phyloP scores from a whole-genome alignment of 2,113 vertebrate genomes.

The Mirza zaza region DNA sequence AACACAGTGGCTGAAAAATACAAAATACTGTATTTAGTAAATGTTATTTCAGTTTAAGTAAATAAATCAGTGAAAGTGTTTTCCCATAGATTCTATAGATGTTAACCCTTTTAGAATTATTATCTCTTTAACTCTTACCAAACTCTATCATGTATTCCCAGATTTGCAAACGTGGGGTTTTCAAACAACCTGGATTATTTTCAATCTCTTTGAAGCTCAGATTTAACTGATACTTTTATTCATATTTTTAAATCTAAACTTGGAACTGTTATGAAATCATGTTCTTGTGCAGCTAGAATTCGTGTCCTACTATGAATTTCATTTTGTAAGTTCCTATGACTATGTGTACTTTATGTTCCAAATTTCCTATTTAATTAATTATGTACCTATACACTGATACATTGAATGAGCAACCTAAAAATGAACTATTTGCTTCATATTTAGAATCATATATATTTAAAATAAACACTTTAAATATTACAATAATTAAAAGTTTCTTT shows the following conservation, averaged over 20 bases:
- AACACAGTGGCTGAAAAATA: background rate
- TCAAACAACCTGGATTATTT: background rate
- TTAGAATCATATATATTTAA: background rate
- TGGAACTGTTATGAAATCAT: background rate
- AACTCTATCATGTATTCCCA: background rate
- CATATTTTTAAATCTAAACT: background rate
- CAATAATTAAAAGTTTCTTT: background rate
- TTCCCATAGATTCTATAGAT: background rate
- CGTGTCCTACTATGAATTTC: background rate
- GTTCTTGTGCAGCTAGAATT: background rate
- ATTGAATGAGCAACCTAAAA: background rate
- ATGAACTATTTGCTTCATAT: background rate
- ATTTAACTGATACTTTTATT: background rate
- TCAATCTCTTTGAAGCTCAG: background rate
- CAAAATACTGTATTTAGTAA: background rate
- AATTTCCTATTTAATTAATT: background rate
- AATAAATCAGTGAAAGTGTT: background rate
- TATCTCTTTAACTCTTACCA: background rate
- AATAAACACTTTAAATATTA: background rate
- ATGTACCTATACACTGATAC: background rate
- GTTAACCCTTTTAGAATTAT: background rate
- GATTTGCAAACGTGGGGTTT: background rate
- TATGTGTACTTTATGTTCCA: background rate
- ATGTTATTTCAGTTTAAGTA: background rate
- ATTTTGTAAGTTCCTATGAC: background rate